These are phyloP conservation scores for Bradypus variegatus DNA, from an alignment of 2,797 vertebrate species.

Conservation along the genomic window DNA sequence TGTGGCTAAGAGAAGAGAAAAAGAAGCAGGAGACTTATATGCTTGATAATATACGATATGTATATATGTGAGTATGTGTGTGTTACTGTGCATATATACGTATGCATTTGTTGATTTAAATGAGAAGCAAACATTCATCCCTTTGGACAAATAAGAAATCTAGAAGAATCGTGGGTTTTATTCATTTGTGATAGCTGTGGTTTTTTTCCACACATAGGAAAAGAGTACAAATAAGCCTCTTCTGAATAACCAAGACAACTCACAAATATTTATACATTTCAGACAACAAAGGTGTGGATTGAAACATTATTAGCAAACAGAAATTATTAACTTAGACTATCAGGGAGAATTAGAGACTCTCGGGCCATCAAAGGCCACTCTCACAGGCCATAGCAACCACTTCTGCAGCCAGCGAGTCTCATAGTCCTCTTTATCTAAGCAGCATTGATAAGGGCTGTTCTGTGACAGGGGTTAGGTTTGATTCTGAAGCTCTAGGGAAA, in stretches of 20 bases:
- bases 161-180: background rate
- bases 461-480: background rate
- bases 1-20: background rate
- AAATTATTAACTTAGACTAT: background rate
- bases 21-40: background rate
- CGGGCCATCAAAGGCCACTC: background rate
- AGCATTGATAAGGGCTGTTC: background rate
- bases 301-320: too few relatives aligned
- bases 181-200: background rate
- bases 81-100: background rate
- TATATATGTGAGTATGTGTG: background rate
- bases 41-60: background rate
- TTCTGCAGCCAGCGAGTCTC: background rate
- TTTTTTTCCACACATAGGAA: background rate
- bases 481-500: background rate
- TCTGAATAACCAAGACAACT: background rate
- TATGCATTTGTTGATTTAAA: background rate
- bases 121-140: background rate
- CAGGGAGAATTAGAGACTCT: background rate
- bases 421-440: background rate
- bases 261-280: background rate
- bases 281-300: background rate
- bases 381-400: accelerated
- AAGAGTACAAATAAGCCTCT: too few relatives aligned
- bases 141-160: background rate